Base-by-base conservation (phyloP, 2,113 vertebrate species). In the Phrynocephalus versicolor region DNA sequence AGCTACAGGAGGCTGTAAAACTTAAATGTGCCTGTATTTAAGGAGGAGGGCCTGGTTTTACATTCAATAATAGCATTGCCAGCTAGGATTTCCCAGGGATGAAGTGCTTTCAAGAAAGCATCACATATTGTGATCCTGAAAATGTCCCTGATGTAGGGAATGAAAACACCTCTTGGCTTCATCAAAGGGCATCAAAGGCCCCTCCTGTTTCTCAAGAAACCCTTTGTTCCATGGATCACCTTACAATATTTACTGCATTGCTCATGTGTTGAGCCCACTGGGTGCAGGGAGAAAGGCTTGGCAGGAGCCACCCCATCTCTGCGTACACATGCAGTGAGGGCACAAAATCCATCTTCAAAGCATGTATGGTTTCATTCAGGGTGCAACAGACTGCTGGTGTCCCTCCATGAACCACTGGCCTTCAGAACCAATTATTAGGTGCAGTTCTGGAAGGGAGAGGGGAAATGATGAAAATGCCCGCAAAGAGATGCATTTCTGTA, bases 1-100 rank as follows among this genome's bases (percentile, higher is more conserved):
- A 55, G 41, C 72, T 64, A 58, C 82, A 33, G 70, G 82, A 76
- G 72, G 82, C 72, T 10, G 62, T n/a, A 55, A 55, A 76, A n/a
- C 51, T 23, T 51, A 78, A 70, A 58, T 23, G 75, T 41, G 10
- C 64, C 75, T 85, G 64, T 45, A 60, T 45, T 72, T 41, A 79
- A 79, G 72, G 84, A 62, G 77, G 65, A 27, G 21, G 6, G n/a
- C 15, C 3, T 62, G n/a, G 25, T 35, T 16, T 45, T n/a, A 25
- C 39, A 33, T 41, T 37, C 55, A 64, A 86, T 73, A 55, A 30
- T n/a, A 73, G 57, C 67, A 62, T 7, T 33, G 35, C 76, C 30
- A 39, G 55, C 69, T 62, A 21, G 57, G 57, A 79, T 55, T 25
- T 33, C 37, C 55, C n/a, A 12, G 30, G 30, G 25, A 18, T 33